Evolutionary conservation across 2,888 invertebrate genomes (phyloP).

Genomic region (Hymenopus coronatus): DNA sequence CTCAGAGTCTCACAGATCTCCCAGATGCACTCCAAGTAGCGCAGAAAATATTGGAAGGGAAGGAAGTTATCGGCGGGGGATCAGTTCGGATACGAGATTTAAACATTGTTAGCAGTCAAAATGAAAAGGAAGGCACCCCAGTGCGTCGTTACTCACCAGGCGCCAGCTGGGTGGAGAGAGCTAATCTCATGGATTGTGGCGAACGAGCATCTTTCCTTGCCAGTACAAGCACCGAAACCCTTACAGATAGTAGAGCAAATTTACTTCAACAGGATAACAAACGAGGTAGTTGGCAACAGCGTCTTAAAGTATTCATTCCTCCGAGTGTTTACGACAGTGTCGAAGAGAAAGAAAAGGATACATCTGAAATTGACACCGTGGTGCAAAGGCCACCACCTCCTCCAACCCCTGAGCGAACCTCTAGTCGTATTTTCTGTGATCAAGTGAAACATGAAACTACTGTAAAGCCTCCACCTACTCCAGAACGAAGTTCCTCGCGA

Average conservation of each 20-base stretch:
- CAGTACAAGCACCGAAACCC: conserved; percentile 43
- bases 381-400: conserved; percentile 15
- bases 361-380: background rate
- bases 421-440: conserved; percentile 6
- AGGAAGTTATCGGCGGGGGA: conserved; percentile 39
- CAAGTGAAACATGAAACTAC: background rate
- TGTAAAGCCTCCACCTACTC: conserved; percentile 11
- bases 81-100: conserved; percentile 1
- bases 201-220: conserved; percentile 23
- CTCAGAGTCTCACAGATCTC: conserved; percentile 61
- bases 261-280: conserved; percentile 29
- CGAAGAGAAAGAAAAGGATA: background rate
- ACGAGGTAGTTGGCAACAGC: conserved; percentile 35
- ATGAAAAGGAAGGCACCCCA: background rate
- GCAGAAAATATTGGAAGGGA: conserved; percentile 46
- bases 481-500: conserved; percentile 15
- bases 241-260: conserved; percentile 44
- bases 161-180: conserved; percentile 20
- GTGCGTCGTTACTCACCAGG: background rate
- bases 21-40: conserved; percentile 50
- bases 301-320: conserved; percentile 39
- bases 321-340: conserved; percentile 39
- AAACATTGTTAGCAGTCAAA: background rate
- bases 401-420: conserved; percentile 15
- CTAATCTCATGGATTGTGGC: background rate